A percentile compares a stretch with the other conserved stretches of the same genome.
These are phyloP conservation scores for Beroe forskalii DNA, from an alignment of 37 sponge, comb jelly and placozoan genomes.

Conservation along the genomic window DNA sequence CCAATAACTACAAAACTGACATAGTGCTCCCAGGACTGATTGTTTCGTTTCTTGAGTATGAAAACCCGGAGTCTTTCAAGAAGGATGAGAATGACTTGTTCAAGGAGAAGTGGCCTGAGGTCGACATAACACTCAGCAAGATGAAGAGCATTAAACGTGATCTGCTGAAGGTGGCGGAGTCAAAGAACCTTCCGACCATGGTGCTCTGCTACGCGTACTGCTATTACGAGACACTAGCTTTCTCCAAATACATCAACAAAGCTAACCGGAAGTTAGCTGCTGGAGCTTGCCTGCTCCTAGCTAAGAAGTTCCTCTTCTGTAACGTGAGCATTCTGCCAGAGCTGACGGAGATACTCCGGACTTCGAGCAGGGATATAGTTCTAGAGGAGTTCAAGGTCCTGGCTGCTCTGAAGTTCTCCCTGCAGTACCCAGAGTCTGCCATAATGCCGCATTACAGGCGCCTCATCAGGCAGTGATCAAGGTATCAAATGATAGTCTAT, in stretches of 20 bases:
- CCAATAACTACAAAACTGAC: conserved; percentile 23
- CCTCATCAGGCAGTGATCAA: no score
- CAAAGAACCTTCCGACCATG: background rate
- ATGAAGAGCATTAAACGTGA: conserved; percentile 56
- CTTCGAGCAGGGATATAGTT: conserved; percentile 16
- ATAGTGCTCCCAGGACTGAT: conserved; percentile 27
- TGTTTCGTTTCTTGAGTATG: conserved; percentile 43
- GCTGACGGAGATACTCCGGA: conserved; percentile 36
- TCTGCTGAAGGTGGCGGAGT: conserved; percentile 37
- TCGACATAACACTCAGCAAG: conserved; percentile 54
- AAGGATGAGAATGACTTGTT: conserved; percentile 42
- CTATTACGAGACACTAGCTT: conserved; percentile 34
- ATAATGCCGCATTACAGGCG: conserved; percentile 11
- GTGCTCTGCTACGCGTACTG: conserved; percentile 60
- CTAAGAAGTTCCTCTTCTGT: conserved; percentile 44
- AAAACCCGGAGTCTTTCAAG: conserved; percentile 64
- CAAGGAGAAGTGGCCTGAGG: conserved; percentile 62
- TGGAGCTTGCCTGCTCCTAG: conserved; percentile 46
- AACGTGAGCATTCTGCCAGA: background rate
- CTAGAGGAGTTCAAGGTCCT: conserved; percentile 36
- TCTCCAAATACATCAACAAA: conserved; percentile 35
- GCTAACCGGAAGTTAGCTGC: conserved; percentile 55
- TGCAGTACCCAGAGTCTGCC: conserved; percentile 3
- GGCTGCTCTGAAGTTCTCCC: conserved; percentile 54
- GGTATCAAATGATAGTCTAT: no score